phyloP scores from a whole-genome alignment of 1,140 invertebrate species.

The Heliconius hermathena region DNA sequence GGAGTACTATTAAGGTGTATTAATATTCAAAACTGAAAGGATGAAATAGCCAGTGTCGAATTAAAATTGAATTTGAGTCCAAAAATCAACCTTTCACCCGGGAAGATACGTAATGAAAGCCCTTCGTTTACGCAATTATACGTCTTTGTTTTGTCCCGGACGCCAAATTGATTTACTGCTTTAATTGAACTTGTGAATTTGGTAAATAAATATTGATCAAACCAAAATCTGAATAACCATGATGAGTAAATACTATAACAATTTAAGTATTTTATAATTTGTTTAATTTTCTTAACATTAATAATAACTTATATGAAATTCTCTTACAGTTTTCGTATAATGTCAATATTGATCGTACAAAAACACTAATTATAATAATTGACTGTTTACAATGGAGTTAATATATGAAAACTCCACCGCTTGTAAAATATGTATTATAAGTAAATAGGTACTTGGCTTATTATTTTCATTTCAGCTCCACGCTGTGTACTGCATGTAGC shows the following conservation, averaged over 20 bases:
- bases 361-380: neutral
- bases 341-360: neutral
- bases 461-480: too few species aligned
- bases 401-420: neutral
- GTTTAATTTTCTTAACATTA: neutral
- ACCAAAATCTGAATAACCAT: neutral
- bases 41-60: conserved; percentile 14
- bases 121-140: conserved; percentile 27
- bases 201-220: neutral
- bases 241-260: neutral
- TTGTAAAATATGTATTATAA: too few species aligned
- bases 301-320: neutral
- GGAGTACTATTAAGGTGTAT: neutral
- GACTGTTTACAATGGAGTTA: neutral
- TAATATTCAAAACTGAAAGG: conserved; percentile 12
- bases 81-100: conserved; percentile 21
- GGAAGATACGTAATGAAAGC: conserved; percentile 22
- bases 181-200: conserved; percentile 17
- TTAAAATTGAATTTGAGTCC: conserved; percentile 20
- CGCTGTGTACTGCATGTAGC: too few species aligned
- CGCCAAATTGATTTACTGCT: conserved; percentile 23
- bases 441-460: too few species aligned
- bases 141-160: conserved; percentile 17
- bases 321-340: neutral
- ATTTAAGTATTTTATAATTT: neutral